Evolutionary conservation across 2,797 vertebrate genomes (phyloP).

Genomic region (Choloepus didactylus): DNA sequence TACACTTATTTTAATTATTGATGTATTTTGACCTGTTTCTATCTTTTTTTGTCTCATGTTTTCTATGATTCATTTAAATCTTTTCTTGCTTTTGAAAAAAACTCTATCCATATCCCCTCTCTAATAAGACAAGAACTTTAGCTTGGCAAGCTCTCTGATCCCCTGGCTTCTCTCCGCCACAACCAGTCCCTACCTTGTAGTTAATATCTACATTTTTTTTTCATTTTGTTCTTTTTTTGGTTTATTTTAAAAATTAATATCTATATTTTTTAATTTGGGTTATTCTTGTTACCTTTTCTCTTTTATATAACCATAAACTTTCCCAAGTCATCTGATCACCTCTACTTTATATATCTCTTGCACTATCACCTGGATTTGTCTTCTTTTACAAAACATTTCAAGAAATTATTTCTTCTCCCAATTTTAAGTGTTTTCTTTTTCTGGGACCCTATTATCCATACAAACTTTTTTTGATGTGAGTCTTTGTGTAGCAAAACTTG

Average conservation of each 20-base stretch:
- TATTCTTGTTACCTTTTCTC: background rate
- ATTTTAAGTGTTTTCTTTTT: too few relatives aligned
- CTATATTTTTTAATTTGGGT: background rate
- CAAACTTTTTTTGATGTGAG: background rate
- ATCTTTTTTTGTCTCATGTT: background rate
- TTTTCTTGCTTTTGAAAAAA: slow-evolving; percentile 46
- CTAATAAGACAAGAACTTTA: background rate
- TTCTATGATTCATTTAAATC: background rate
- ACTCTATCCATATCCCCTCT: background rate
- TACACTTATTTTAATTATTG: slow-evolving; percentile 38
- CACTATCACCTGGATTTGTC: background rate
- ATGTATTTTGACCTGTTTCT: background rate
- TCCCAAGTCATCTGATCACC: background rate
- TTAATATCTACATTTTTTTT: background rate
- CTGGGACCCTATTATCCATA: background rate
- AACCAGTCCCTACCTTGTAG: background rate
- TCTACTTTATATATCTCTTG: background rate
- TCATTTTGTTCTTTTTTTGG: too few relatives aligned
- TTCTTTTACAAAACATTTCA: background rate
- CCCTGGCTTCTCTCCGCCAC: background rate
- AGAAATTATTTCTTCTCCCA: too few relatives aligned
- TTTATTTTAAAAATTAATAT: background rate
- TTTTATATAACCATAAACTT: background rate
- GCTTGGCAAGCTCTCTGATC: background rate
- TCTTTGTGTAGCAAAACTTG: background rate